Evolutionary conservation across 2,113 vertebrate species (phyloP), one percentile per base, ranked within the genome.

Genomic region (Narcine bancroftii): DNA sequence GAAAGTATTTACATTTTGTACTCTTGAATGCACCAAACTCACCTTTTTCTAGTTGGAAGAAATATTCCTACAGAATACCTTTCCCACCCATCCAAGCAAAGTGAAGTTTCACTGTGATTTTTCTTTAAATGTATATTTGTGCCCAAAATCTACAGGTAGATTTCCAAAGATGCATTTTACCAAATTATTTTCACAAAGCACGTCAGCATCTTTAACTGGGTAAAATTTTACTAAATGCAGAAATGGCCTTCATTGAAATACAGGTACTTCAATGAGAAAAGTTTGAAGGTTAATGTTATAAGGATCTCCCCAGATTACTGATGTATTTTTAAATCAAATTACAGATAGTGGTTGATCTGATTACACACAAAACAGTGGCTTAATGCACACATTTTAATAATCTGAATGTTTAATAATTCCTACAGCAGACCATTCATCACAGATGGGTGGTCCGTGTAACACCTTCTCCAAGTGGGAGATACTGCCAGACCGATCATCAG

Each of bases 401-500:
- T 69, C 66, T 26, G 66, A 24, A 69, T 11, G 17, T 63, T 69
- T 69, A 69, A 69, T 69, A 69, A 69, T 26, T 0, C 45, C 65
- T 81, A 66, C 19, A 79, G 89, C 65, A 2, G 65, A 29, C 6
- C 17, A 56, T 3, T 93, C 93, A 0, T 45, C 92, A 73, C 92
- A 93, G 92, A 92, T 69, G 2, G 92, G 92, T 65, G 81, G 93
- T 92, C 91, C 83, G 1, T 47, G 0, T 60, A 72, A 33, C 77
- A 79, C 47, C 1, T 93, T 95, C 45, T 95, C 93, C 17, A 94
- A 79, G 92, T 93, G 93, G 10, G 24, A 94, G 36, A 93, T 93
- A 33, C 53, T 15, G 83, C 95, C 94, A 93, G 95, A 93, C 24
- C 95, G 47, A 92, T 97, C 97, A 93, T 97, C 97, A 2, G 96